Evolutionary conservation across 92 coral and sea anemone genomes (phyloP).

Genomic region (Paramuricea clavata): DNA sequence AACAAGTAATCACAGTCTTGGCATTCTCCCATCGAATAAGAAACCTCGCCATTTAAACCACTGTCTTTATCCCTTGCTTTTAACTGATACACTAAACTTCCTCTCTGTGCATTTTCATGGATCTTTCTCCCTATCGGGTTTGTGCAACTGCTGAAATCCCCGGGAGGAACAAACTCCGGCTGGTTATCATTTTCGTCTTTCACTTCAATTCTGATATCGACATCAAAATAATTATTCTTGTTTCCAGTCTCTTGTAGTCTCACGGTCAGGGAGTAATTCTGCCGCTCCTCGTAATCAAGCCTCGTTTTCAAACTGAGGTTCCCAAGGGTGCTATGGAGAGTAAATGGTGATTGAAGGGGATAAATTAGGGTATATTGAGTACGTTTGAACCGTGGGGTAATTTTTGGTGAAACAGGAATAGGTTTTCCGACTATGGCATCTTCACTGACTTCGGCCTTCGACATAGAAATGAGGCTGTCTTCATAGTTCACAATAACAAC

Average conservation of each 20-base stretch:
- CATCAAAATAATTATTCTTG: constrained; percentile 75
- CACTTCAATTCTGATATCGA: constrained; percentile 74
- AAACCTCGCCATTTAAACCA: constrained; percentile 72
- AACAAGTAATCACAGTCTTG: neutral
- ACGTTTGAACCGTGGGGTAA: constrained; percentile 63
- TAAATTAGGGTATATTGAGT: constrained; percentile 76
- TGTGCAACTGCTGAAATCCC: constrained; percentile 58
- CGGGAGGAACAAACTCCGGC: constrained; percentile 76
- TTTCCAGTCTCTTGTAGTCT: constrained; percentile 69
- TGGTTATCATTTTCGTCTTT: constrained; percentile 86
- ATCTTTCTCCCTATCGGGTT: constrained; percentile 30
- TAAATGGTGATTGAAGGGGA: constrained; percentile 76
- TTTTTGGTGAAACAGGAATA: constrained; percentile 56
- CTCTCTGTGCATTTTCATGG: constrained; percentile 78
- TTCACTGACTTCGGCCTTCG: constrained; percentile 71
- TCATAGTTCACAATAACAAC: constrained; percentile 86
- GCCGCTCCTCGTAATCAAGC: constrained; percentile 82
- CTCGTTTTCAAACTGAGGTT: constrained; percentile 52
- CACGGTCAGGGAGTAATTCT: constrained; percentile 69
- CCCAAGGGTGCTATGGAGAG: constrained; percentile 67
- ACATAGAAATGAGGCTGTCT: constrained; percentile 59
- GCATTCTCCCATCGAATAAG: constrained; percentile 61
- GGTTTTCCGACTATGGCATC: constrained; percentile 51
- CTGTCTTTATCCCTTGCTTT: constrained; percentile 84
- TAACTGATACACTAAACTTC: constrained; percentile 73